These are phyloP conservation scores for Hyposmocoma kahamanoa DNA, from an alignment of 1,140 invertebrate genomes.

Conservation along the genomic window DNA sequence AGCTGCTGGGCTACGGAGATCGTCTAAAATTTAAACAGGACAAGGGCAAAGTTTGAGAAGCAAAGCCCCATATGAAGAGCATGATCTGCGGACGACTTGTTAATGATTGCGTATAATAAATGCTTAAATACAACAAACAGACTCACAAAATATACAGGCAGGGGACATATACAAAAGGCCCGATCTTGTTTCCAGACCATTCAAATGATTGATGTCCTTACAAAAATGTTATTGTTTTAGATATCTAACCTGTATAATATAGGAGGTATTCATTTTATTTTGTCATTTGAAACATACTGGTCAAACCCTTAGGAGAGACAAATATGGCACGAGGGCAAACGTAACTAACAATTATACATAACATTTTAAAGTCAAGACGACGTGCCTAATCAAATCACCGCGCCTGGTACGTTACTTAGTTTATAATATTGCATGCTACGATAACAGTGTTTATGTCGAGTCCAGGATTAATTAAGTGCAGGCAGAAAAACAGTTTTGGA, in stretches of 20 bases:
- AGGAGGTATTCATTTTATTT: too few species aligned
- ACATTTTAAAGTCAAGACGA: too few species aligned
- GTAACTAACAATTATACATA: too few species aligned
- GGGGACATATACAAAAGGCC: constrained; percentile 42
- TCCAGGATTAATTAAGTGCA: constrained; percentile 57
- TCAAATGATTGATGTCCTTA: constrained; percentile 35
- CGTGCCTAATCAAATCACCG: too few species aligned
- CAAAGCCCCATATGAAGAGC: constrained; percentile 25
- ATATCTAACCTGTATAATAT: too few species aligned
- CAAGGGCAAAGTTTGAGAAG: constrained; percentile 31
- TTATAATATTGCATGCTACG: too few species aligned
- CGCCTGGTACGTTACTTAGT: too few species aligned
- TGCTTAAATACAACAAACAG: constrained; percentile 70
- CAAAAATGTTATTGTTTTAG: too few species aligned
- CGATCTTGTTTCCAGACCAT: constrained; percentile 51
- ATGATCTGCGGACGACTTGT: constrained; percentile 58
- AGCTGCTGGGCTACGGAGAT: too few species aligned
- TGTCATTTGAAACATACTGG: too few species aligned
- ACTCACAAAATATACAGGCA: constrained; percentile 59
- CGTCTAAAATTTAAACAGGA: background rate
- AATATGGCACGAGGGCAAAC: too few species aligned
- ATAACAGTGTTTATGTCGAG: constrained; percentile 29
- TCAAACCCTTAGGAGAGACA: too few species aligned
- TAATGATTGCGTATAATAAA: constrained; percentile 72
- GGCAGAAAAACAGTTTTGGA: constrained; percentile 47